Evolutionary conservation across 1,140 invertebrate genomes (phyloP), one percentile per base, ranked within the genome.

Genomic region (Phortica variegata): DNA sequence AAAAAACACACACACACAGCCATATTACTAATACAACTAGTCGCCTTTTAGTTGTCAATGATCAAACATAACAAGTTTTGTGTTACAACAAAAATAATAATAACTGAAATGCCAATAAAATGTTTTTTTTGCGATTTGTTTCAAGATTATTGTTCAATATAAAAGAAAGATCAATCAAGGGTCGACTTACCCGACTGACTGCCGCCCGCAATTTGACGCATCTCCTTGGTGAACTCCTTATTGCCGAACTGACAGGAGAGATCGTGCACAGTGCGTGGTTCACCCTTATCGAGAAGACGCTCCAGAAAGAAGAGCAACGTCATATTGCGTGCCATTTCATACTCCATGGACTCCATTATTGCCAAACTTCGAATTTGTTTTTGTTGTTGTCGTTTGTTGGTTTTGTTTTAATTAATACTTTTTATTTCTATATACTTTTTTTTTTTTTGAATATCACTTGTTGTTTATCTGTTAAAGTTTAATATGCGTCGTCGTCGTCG

Each of bases 301-400:
- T 97, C 95, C 65, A 97, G 87, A 78, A 97, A 97, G 79, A 97
- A 97, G 60, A 97, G 83, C 50, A 97, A 81, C 47, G 95, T 97
- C 84, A 93, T 87, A 75, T 97, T 96, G 71, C 91, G 83, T 55
- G 91, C 88, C 77, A 89, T 83, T 82, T 96, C 93, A 78, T 95
- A 96, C 78, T 94, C 91, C 75, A 89, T 87, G 74, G 89, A 90
- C 76, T 95, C 91, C 91, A 95, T 95, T 33, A 47, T 61, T 9
- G 18, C 17, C 9, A 38, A n/a, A n/a, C n/a, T n/a, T n/a, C n/a
- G 29, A 12, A 5, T 15, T 20, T 21, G 29, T 38, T 38, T 23
- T 20, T 32, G 29, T 42, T 32, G 38, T 41, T 32, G 37, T 29
- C n/a, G n/a, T n/a, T n/a, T n/a, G n/a, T n/a, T n/a, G n/a, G n/a